Conservation (phyloP, 2,888 invertebrate species). For the Cloeon dipterum region DNA sequence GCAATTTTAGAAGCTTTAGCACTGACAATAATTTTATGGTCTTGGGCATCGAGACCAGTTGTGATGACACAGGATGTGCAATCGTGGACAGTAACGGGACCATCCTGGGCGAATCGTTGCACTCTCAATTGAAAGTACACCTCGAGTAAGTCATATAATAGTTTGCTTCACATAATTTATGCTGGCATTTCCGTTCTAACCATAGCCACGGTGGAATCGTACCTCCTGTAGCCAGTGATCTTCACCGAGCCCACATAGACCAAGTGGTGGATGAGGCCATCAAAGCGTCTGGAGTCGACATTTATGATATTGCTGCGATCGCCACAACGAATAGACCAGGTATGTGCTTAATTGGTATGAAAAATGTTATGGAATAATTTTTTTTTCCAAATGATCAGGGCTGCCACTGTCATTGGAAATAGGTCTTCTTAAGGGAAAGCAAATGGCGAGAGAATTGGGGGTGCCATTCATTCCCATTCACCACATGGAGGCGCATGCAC, state of each 20-base stretch:
- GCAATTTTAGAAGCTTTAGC: too few relatives aligned
- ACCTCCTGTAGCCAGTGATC: slow-evolving; percentile 58
- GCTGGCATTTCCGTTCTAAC: too few relatives aligned
- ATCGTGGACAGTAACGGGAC: slow-evolving; percentile 47
- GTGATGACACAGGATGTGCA: slow-evolving; percentile 91
- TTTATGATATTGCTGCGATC: slow-evolving; percentile 57
- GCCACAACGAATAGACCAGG: slow-evolving; percentile 81
- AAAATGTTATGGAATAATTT: slow-evolving; percentile 1
- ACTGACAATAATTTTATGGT: too few relatives aligned
- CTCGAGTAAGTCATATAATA: slow-evolving; percentile 30
- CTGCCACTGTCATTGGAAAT: slow-evolving; percentile 52
- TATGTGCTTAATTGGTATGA: too few relatives aligned
- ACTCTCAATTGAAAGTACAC: slow-evolving; percentile 58
- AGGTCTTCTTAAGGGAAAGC: slow-evolving; percentile 62
- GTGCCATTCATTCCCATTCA: slow-evolving; percentile 88
- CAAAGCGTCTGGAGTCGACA: slow-evolving; percentile 26
- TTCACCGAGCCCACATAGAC: slow-evolving; percentile 61
- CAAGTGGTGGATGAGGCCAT: slow-evolving; percentile 43
- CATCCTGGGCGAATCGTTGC: slow-evolving; percentile 54
- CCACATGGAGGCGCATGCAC: slow-evolving; percentile 97
- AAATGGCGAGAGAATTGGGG: slow-evolving; percentile 34
- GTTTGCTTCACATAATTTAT: not conserved
- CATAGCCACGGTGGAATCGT: slow-evolving; percentile 66
- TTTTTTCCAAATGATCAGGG: too few relatives aligned
- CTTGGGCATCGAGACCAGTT: slow-evolving; percentile 91